Base-by-base conservation (phyloP, 2,113 vertebrate species). In the Perognathus longimembris region DNA sequence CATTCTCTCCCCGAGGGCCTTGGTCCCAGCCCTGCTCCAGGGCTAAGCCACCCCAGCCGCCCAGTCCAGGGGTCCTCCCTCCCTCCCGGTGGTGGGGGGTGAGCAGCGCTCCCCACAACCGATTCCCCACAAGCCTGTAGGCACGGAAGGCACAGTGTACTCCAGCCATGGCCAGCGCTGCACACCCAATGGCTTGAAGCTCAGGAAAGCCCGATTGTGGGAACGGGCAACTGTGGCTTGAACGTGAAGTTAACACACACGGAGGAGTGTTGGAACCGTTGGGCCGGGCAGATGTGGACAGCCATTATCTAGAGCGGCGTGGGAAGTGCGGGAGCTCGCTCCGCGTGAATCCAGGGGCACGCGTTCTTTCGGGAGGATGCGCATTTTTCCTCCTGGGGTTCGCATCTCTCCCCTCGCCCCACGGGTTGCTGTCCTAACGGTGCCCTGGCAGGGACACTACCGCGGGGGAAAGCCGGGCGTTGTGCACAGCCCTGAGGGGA, bases 371-470 rank as follows among this genome's bases (percentile, higher is more conserved):
- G n/a, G n/a, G n/a, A n/a, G 1, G 34, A n/a, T 63, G 32, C 54
- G 9, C 36, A 10, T 74, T 38, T 70, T 54, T 7, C 12, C 1
- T 24, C 18, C 0, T 9, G 0, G 1, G n/a, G 30, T 4, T 82
- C 24, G 24, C 32, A 10, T 0, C 40, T 17, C 22, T 18, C 9
- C 30, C 30, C 26, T n/a, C 26, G 15, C 17, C 42, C 34, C 7
- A 22, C 10, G 24, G 12, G 6, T 59, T 14, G 36, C 32, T 26
- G 57, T 15, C 57, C 64, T 3, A 24, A 17, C 11, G 20, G 12
- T 18, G 24, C 3, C 2, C 45, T 7, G 22, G 11, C 1, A 2
- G 26, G 63, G 22, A 18, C 8, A 4, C 21, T 8, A 20, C 12
- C 7, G 18, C 6, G 11, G 4, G 18, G 42, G 18, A 36, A 12